Base-by-base conservation (phyloP, 2,113 vertebrate genomes). In the Todiramphus chloris region DNA sequence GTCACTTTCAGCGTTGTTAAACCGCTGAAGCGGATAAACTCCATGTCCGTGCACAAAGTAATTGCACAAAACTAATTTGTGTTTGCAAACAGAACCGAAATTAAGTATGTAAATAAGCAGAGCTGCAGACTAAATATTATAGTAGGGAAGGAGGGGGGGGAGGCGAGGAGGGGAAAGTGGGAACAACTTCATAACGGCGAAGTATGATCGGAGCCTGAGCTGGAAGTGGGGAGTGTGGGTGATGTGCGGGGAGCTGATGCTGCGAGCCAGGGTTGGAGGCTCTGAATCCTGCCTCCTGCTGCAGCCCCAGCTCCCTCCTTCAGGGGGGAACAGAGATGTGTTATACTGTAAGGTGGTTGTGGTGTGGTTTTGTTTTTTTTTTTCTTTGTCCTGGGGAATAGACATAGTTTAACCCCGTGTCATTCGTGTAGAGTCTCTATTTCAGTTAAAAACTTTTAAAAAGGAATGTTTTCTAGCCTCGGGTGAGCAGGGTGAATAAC, bases 31-130 rank as follows among this genome's bases (percentile, higher is more conserved):
- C 94, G 39, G 84, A 95, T 96, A 96, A 96, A 97, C 97, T 97
- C 96, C 91, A 6, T 98, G 98, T 98, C 98, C 97, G 1, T 79
- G 97, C 97, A 94, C 96, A 96, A 97, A 98, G 97, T 98, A 98
- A 98, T 98, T 97, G 97, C 97, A 96, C 96, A 96, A 97, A 97
- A 97, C 96, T 98, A 98, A 98, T 98, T 98, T 98, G 97, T 98
- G 98, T 98, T 98, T 98, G 98, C 97, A 97, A 98, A 98, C 96
- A 98, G 95, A 98, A 87, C 95, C 50, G 91, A 97, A 97, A 97
- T 98, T 98, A 98, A 97, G 97, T 97, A 97, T 97, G 98, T 97
- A 98, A 98, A 98, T 97, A 98, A 97, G 96, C 96, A 97, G 92
- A 96, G 97, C 97, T 95, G 87, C 96, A 96, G 97, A 96, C 97